phyloP scores from a whole-genome alignment of 2,113 vertebrate species.

The Indicator indicator region DNA sequence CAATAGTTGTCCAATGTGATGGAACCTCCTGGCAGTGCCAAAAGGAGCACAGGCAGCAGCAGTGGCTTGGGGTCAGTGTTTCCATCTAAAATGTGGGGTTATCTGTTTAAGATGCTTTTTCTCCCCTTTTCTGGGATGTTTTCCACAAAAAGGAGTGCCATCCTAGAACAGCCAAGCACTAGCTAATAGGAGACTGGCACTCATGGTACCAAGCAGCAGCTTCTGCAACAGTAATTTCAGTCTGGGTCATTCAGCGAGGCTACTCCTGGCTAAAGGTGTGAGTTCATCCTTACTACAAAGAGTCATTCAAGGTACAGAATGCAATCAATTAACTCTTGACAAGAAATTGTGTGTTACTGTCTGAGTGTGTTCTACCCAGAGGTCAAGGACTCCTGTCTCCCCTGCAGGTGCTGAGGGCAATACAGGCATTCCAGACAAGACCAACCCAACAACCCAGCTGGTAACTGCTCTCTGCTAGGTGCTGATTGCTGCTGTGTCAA shows the following conservation, averaged over 20 bases:
- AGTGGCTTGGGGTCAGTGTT: neutral
- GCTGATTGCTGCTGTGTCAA: neutral
- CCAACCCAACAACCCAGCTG: neutral
- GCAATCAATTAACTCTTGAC: neutral
- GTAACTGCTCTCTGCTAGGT: neutral
- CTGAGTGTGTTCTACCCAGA: neutral
- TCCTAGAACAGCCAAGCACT: neutral
- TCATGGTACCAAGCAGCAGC: neutral
- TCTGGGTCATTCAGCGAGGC: neutral
- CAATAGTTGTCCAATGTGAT: neutral
- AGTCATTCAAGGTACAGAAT: neutral
- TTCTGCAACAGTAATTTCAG: neutral
- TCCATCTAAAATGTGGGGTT: neutral
- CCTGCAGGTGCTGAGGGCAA: neutral
- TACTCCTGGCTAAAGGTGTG: neutral
- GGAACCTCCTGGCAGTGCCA: neutral
- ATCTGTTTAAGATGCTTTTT: neutral
- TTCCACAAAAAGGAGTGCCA: neutral
- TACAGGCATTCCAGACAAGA: neutral
- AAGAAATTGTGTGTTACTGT: neutral
- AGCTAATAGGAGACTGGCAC: neutral
- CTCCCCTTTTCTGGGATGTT: neutral
- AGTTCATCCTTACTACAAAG: neutral
- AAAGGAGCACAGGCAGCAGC: neutral
- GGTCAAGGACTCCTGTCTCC: neutral